These are phyloP conservation scores for Lepidocolaptes lacrymiger DNA, from an alignment of 2,797 vertebrate species.

Conservation along the genomic window DNA sequence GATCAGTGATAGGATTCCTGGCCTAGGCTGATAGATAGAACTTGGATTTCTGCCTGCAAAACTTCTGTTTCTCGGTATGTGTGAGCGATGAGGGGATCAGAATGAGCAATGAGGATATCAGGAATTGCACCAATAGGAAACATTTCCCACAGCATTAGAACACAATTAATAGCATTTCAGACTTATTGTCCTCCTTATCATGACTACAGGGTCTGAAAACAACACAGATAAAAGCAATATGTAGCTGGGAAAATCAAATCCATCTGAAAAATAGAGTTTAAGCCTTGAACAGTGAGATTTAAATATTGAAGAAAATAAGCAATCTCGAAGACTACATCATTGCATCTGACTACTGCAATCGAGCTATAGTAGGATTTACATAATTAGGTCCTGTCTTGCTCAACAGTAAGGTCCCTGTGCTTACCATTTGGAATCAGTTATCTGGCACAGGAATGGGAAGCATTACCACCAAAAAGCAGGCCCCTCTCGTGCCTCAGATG, in stretches of 20 bases:
- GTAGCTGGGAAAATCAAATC: background rate
- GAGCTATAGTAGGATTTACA: rapidly evolving
- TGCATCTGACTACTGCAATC: background rate
- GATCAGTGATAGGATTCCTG: background rate
- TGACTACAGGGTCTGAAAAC: background rate
- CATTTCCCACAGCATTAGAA: background rate
- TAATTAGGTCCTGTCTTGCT: background rate
- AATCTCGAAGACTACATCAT: background rate
- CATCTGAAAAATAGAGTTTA: background rate
- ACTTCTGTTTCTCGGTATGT: background rate
- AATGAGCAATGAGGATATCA: background rate
- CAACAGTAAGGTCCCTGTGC: background rate
- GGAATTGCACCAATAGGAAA: background rate
- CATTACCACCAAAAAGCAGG: background rate
- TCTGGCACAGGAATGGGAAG: background rate
- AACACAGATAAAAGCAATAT: background rate
- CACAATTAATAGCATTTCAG: background rate
- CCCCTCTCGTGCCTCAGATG: background rate
- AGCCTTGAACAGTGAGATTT: background rate
- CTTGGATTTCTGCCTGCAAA: background rate
- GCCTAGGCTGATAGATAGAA: background rate
- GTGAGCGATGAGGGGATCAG: background rate
- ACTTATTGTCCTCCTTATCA: background rate
- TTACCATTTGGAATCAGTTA: background rate
- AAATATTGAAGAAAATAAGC: background rate